Evolutionary conservation across 1,140 invertebrate species (phyloP).

Genomic region (Apis dorsata): DNA sequence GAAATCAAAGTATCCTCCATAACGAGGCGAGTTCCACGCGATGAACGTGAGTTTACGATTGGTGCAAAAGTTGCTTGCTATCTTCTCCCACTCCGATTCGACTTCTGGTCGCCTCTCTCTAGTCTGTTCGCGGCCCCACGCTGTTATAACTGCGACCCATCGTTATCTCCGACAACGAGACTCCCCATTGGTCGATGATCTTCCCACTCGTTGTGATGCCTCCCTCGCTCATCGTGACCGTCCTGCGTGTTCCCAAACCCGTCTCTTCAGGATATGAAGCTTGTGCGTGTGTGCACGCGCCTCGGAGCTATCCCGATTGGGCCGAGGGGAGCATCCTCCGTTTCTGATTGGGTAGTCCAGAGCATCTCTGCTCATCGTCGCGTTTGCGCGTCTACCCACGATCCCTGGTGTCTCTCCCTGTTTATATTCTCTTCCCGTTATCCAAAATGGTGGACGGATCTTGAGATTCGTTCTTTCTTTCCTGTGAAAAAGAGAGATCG

Average conservation of each 20-base stretch:
- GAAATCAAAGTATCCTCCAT: constrained; percentile 25
- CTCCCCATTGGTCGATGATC: constrained; percentile 70
- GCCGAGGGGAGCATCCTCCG: constrained; percentile 67
- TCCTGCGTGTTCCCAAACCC: constrained; percentile 40
- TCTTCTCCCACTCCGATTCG: constrained; percentile 52
- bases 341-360: constrained; percentile 62
- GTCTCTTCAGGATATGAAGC: constrained; percentile 49
- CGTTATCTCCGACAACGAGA: constrained; percentile 66
- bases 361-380: constrained; percentile 79
- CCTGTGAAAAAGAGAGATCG: too few relatives aligned
- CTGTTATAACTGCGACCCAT: constrained; percentile 57
- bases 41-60: constrained; percentile 30
- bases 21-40: not conserved
- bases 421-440: constrained; percentile 11
- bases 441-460: constrained; percentile 73
- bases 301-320: constrained; percentile 69
- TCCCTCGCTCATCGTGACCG: constrained; percentile 61
- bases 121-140: constrained; percentile 34
- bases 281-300: constrained; percentile 52
- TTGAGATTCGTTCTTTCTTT: too few relatives aligned
- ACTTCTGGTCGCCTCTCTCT: constrained; percentile 34
- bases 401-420: constrained; percentile 30
- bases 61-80: constrained; percentile 51
- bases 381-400: constrained; percentile 70
- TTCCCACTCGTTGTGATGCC: constrained; percentile 68